Conservation (phyloP, 2,888 invertebrate genomes). For the Drosophila multiciliata region DNA sequence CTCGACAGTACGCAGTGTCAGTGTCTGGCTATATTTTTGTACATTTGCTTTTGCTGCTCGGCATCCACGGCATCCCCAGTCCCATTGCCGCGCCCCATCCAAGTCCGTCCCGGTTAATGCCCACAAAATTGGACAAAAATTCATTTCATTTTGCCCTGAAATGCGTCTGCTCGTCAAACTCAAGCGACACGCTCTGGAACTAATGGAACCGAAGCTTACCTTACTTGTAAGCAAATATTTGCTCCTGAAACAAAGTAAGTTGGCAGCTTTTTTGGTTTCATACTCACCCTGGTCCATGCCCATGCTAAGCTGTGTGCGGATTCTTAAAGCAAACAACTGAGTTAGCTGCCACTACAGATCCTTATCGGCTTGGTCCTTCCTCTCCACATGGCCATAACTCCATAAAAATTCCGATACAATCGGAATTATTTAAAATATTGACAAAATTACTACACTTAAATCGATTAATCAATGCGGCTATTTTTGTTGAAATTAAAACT, state of each 20-base stretch:
- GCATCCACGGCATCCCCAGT: no score
- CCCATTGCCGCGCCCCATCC: neutral
- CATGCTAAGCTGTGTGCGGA: conserved; percentile 74
- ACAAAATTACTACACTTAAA: neutral
- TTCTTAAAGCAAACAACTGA: conserved; percentile 72
- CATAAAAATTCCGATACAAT: neutral
- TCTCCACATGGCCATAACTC: neutral
- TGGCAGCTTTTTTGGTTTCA: conserved; percentile 30
- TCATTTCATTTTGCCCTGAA: conserved; percentile 60
- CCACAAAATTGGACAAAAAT: conserved; percentile 74
- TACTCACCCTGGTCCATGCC: conserved; percentile 4
- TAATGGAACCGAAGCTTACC: conserved; percentile 78
- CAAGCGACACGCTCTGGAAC: conserved; percentile 49
- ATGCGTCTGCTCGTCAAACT: conserved; percentile 38
- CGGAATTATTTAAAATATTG: neutral
- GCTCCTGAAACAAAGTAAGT: conserved; percentile 71
- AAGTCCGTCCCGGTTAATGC: conserved; percentile 60
- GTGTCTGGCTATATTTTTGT: conserved; percentile 14
- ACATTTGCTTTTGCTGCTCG: neutral
- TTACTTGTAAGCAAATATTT: conserved; percentile 78
- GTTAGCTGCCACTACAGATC: conserved; percentile 26
- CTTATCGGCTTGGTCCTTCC: conserved; percentile 2
- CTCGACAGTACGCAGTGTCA: conserved; percentile 16
- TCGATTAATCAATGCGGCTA: neutral
- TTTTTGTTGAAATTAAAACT: neutral